These are phyloP conservation scores for Acromyrmex charruanus DNA, from an alignment of 1,140 invertebrate genomes.

Conservation along the genomic window DNA sequence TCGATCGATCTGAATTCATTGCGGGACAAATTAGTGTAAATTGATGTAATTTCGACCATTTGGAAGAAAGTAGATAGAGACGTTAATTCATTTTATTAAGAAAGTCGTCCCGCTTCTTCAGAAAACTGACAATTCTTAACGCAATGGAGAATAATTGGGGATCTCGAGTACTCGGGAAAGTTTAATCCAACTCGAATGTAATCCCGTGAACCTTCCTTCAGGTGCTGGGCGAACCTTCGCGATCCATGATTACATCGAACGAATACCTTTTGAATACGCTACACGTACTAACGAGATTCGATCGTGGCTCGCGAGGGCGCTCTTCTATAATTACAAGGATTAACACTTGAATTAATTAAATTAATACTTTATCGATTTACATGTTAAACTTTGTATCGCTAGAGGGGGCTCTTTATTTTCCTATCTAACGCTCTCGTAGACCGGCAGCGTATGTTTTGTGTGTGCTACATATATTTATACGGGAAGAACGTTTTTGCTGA, in stretches of 20 bases:
- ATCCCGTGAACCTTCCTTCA: constrained; percentile 37
- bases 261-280: constrained; percentile 45
- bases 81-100: constrained; percentile 51
- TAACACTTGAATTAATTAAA: constrained; percentile 64
- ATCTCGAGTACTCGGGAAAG: constrained; percentile 44
- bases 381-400: constrained; percentile 56
- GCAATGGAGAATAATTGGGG: constrained; percentile 51
- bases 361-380: constrained; percentile 64
- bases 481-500: too few relatives aligned
- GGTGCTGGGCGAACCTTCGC: constrained; percentile 35
- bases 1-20: constrained; percentile 15
- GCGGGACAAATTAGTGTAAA: constrained; percentile 21
- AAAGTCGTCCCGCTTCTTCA: constrained; percentile 2
- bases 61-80: constrained; percentile 50
- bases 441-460: constrained; percentile 54
- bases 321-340: constrained; percentile 56
- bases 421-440: constrained; percentile 63
- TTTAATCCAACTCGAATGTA: constrained; percentile 61
- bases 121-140: constrained; percentile 53
- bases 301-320: constrained; percentile 45
- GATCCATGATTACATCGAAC: constrained; percentile 52
- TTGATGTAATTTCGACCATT: constrained; percentile 43
- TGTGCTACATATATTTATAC: constrained; percentile 4
- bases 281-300: constrained; percentile 51
- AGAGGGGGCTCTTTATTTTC: constrained; percentile 42